These are phyloP conservation scores for Tupiocoris notatus DNA, from an alignment of 2,888 invertebrate species.

Conservation along the genomic window DNA sequence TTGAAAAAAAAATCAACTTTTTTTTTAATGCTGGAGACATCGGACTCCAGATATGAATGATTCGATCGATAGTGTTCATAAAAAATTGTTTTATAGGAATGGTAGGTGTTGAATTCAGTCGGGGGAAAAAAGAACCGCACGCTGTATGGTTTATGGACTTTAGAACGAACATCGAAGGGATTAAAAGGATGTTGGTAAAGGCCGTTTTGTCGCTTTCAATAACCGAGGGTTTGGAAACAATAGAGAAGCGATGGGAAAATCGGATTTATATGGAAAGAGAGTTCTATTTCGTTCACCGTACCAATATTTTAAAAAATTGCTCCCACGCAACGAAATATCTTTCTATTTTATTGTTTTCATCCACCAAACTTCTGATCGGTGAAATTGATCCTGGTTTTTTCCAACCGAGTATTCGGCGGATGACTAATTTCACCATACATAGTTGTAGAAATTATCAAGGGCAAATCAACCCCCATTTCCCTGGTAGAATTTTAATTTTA, in stretches of 20 bases:
- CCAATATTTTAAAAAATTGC: not conserved
- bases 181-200: slow-evolving; percentile 16
- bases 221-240: slow-evolving; percentile 20
- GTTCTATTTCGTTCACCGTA: not conserved
- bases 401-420: no score
- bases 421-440: no score
- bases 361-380: no score
- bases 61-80: no score
- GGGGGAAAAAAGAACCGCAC: not conserved
- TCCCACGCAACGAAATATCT: not conserved
- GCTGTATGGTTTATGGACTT: slow-evolving; percentile 4
- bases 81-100: slow-evolving; percentile 4
- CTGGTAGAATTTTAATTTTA: no score
- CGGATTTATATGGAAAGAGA: not conserved
- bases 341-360: no score
- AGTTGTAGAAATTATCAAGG: no score
- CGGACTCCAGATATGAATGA: slow-evolving; percentile 9
- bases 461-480: no score
- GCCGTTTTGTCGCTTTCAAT: slow-evolving; percentile 18
- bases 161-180: slow-evolving; percentile 9
- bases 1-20: no score
- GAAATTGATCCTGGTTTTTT: no score
- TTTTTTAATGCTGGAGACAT: no score
- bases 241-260: not conserved
- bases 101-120: slow-evolving; percentile 12